phyloP scores from a whole-genome alignment of 2,888 invertebrate genomes.

The Caradrina kadenii region DNA sequence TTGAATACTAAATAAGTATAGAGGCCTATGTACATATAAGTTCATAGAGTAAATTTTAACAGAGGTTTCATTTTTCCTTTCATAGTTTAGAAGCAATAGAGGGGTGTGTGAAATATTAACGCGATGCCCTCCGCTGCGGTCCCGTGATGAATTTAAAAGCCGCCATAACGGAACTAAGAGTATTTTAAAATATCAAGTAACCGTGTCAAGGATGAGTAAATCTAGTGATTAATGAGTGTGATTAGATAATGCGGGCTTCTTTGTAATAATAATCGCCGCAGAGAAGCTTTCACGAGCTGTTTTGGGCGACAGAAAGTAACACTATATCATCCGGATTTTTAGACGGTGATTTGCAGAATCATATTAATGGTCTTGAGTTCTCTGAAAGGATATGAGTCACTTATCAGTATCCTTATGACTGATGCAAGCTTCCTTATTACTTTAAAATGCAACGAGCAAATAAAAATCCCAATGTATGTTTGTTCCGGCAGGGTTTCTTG shows the following conservation, averaged over 20 bases:
- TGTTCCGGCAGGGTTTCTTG: slow-evolving; percentile 21
- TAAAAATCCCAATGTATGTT: slow-evolving; percentile 24
- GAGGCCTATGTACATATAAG: slow-evolving; percentile 60
- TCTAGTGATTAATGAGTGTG: slow-evolving; percentile 44
- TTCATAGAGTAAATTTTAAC: slow-evolving; percentile 59
- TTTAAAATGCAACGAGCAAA: slow-evolving; percentile 39
- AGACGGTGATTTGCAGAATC: slow-evolving; percentile 15
- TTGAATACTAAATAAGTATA: slow-evolving; percentile 58
- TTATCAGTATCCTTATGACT: slow-evolving; percentile 35
- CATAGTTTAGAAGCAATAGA: slow-evolving; percentile 69
- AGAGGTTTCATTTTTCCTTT: slow-evolving; percentile 68
- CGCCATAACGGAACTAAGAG: slow-evolving; percentile 49
- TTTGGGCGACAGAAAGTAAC: slow-evolving; percentile 20
- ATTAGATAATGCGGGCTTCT: slow-evolving; percentile 36
- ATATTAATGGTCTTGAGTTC: slow-evolving; percentile 30
- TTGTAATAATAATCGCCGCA: slow-evolving; percentile 12
- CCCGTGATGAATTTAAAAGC: slow-evolving; percentile 48
- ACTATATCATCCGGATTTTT: slow-evolving; percentile 29
- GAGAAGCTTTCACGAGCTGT: slow-evolving; percentile 27
- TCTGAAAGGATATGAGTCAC: slow-evolving; percentile 51
- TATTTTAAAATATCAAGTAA: slow-evolving; percentile 64
- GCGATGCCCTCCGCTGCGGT: slow-evolving; percentile 49
- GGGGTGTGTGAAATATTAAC: slow-evolving; percentile 72
- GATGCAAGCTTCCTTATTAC: slow-evolving; percentile 33
- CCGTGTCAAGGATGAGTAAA: slow-evolving; percentile 42